Base-by-base conservation (phyloP, 2,113 vertebrate species). In the Toxotes chatareus region DNA sequence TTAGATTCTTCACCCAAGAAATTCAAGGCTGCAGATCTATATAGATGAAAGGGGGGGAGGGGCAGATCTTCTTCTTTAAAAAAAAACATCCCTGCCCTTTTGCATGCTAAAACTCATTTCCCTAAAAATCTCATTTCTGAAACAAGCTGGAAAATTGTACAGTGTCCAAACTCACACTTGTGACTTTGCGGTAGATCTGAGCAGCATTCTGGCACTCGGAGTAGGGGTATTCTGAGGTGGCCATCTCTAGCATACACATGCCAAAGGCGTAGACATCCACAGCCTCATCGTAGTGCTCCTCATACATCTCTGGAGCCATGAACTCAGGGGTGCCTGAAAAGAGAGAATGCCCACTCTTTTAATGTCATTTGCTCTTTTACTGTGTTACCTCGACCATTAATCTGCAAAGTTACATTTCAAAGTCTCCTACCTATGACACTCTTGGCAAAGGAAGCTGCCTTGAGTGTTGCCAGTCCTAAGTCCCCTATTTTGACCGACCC, bases 211-310 rank as follows among this genome's bases (percentile, higher is more conserved):
- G 94, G 82, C 94, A 95, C 84, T 95, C 94, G 0, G 94, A 92
- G 83, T 95, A 95, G 6, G 94, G 94, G 51, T 95, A 95, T 67
- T 95, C 94, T 2, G 94, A 95, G 32, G 94, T 98, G 87, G 97
- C 97, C 97, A 99, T 99, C 94, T 99, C 97, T 73, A 99, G 92
- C 97, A 99, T 98, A 85, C 97, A 99, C 97, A 99, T 99, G 85
- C 97, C 97, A 49, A 99, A 99, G 11, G 97, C 97, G 0, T 98
- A 99, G 67, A 98, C 97, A 5, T 99, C 97, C 73, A 98, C 97
- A 0, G 97, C 97, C 83, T 99, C 97, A 3, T 98, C 97, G 0
- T 99, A 98, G 88, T 98, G 97, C 21, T 99, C 97, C 86, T 99
- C 97, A 0, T 99, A 99, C 97, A 99, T 99, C 88, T 99, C 97